Base-by-base conservation (phyloP, 92 coral and sea anemone species). In the Epizoanthus illoricatus region DNA sequence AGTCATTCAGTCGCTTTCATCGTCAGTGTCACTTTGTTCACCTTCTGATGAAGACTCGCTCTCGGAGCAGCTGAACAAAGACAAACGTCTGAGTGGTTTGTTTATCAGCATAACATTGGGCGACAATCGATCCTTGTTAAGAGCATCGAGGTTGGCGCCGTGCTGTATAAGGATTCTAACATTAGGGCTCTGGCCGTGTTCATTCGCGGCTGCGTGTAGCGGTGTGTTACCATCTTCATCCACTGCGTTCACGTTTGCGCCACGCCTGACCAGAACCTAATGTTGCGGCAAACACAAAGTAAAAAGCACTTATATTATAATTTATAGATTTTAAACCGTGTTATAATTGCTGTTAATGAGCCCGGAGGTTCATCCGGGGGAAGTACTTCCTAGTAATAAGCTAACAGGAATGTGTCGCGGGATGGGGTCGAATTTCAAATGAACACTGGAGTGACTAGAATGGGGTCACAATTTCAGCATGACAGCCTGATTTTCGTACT, bases 41-140 rank as follows among this genome's bases (percentile, higher is more conserved):
- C 80, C 59, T 21, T 74, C 80, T 74, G 80, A 74, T 5, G 79
- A 74, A 0, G 80, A 74, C 21, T 74, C 80, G 64, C 80, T 74
- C 33, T 74, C 80, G 2, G 80, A 74, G 15, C 80, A 74, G 17
- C 80, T 57, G 43, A 74, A 55, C 24, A 74, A 64, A 33, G 80
- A 74, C 41, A 47, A 57, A 13, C 80, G 80, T 15, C 64, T 56
- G 5, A 36, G 49, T 5, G 80, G 15, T 45, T 57, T 74, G 52
- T 74, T 57, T 24, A 5, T 57, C 24, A 74, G 80, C 43, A 57
- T 54, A 5, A 47, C 54, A 13, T 74, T 33, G 24, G 80, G 80
- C 18, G 80, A 55, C 49, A 74, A 23, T 2, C 65, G 49, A 15
- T 24, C 52, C 80, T 74, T 74, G 80, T 74, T 74, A 12, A 28